phyloP scores from a whole-genome alignment of 1,140 invertebrate genomes.

The Aphis gossypii region DNA sequence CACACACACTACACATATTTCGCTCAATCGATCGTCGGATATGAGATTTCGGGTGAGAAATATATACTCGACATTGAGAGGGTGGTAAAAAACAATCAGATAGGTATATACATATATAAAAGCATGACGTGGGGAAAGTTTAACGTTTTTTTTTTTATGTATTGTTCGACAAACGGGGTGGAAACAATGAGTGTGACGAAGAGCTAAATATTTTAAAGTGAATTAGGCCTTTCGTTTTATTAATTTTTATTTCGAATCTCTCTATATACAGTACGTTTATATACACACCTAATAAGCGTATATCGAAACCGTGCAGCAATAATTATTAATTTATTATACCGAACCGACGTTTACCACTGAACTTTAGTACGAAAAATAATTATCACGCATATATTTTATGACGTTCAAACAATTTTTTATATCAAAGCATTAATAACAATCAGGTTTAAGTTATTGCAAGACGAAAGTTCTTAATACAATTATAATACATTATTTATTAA shows the following conservation, averaged over 20 bases:
- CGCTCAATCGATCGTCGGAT: constrained; percentile 12
- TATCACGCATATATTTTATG: neutral
- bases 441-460: neutral
- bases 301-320: neutral
- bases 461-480: neutral
- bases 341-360: neutral
- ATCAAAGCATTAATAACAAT: neutral
- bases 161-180: constrained; percentile 22
- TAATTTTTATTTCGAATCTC: neutral
- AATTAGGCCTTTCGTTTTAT: constrained; percentile 1
- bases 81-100: constrained; percentile 36
- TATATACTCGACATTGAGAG: neutral
- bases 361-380: neutral
- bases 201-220: neutral
- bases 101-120: neutral
- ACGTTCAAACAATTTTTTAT: neutral
- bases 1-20: constrained; percentile 7
- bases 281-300: neutral
- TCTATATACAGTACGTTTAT: neutral
- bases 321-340: neutral
- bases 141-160: constrained; percentile 15
- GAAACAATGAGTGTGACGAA: constrained; percentile 19
- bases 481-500: neutral
- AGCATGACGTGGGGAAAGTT: neutral
- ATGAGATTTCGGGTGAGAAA: constrained; percentile 45